Base-by-base conservation (phyloP, 2,113 vertebrate genomes). In the Dolichotis patagonum region DNA sequence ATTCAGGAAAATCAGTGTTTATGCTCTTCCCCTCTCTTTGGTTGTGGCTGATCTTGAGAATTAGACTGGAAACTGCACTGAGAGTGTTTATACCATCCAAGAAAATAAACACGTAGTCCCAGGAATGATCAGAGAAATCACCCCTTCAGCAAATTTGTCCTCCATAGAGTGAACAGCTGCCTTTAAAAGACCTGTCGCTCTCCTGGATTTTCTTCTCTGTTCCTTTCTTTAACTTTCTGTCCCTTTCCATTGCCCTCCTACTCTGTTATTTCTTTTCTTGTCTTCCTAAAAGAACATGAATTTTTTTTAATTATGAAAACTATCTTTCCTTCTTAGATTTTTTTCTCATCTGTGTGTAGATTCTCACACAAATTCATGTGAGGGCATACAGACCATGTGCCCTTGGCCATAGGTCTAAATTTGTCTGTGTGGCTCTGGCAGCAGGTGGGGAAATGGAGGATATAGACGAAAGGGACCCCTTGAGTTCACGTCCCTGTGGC, bases 241-340 rank as follows among this genome's bases (percentile, higher is more conserved):
- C n/a, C 52, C 19, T 26, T 71, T 93, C 52, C 9, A 9, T 62
- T 71, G 46, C 8, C 49, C 8, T 35, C 65, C 38, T 80, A 3
- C 69, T 17, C 67, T 75, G 43, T 85, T 17, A 49, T 46, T 75
- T 46, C 30, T 96, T 91, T 96, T 56, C 71, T 43, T 43, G 19
- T 58, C 38, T 56, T 90, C 46, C 32, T 60, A 75, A 67, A 91
- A 91, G 32, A 86, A 14, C 24, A 5, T 17, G 7, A 43, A 28
- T 71, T 80, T 86, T 86, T 94, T 92, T 94, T 83, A 71, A 65
- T 58, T 63, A 65, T 32, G 52, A 46, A 46, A 52, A 73, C 30
- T 56, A 14, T n/a, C 41, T 56, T 90, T 49, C 3, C 67, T 75
- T 91, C 32, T 46, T 71, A 19, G 63, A 3, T 49, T 43, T 84